phyloP scores from a whole-genome alignment of 2,113 vertebrate genomes.

The Oryzias melastigma region DNA sequence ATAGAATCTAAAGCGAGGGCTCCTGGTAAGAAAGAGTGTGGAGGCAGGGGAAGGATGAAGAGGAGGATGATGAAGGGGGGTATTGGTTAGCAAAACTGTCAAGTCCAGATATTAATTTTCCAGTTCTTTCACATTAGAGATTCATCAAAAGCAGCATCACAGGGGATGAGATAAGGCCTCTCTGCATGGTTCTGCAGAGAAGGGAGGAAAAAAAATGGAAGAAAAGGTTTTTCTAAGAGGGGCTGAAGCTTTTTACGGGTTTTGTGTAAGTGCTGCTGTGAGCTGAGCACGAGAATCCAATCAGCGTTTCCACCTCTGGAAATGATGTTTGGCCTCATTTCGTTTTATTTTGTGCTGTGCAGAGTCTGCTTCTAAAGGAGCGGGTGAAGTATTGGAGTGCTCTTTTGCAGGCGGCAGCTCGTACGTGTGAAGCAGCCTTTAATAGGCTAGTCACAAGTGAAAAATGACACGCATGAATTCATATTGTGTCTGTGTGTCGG shows the following conservation, averaged over 20 bases:
- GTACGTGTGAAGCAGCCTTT: neutral
- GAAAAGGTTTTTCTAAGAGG: constrained; percentile 25
- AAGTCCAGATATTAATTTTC: constrained; percentile 64
- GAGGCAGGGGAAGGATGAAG: neutral
- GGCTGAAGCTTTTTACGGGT: constrained; percentile 49
- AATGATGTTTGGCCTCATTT: constrained; percentile 39
- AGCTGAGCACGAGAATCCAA: constrained; percentile 46
- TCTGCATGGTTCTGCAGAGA: constrained; percentile 39
- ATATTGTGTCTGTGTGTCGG: neutral
- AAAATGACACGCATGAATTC: neutral
- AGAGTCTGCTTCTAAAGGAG: neutral
- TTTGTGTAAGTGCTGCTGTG: constrained; percentile 14
- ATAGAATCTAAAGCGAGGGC: constrained; percentile 19
- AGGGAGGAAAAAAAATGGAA: neutral
- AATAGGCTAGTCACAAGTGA: neutral
- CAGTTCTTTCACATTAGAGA: constrained; percentile 56
- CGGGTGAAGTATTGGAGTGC: neutral
- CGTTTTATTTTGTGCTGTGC: neutral
- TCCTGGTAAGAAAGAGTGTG: constrained; percentile 16
- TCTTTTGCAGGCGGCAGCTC: neutral
- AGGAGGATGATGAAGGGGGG: neutral
- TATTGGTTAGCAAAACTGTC: constrained; percentile 48
- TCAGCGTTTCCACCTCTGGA: constrained; percentile 32
- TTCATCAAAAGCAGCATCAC: constrained; percentile 52
- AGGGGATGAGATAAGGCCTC: constrained; percentile 51